Base-by-base conservation (phyloP, 2,113 vertebrate genomes). In the Neodontobutis hainanensis region DNA sequence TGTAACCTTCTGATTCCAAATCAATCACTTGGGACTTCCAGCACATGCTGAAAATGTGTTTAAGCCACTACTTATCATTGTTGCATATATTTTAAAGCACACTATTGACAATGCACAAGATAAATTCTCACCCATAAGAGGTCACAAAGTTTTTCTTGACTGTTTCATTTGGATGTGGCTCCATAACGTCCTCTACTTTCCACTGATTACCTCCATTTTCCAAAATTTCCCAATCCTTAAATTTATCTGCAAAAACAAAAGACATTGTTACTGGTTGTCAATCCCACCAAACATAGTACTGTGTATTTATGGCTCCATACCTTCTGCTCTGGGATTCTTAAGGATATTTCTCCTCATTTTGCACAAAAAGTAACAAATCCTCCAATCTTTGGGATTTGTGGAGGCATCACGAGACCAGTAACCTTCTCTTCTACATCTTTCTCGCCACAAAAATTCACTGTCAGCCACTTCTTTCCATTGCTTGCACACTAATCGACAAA, bases 381-480 rank as follows among this genome's bases (percentile, higher is more conserved):
- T 73, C 91, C 92, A 93, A 80, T 90, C 77, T 0, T 40, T 10
- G 0, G 88, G 82, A 0, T 10, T 32, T 65, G 42, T 86, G 32
- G 67, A 78, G 0, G 38, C 8, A 10, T 73, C 16, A 0, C 8
- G 0, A 0, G 73, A 73, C 9, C 10, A 45, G 14, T 84, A 69
- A 4, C 91, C 76, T 49, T 93, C 90, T 64, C 91, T 82, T 8
- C 85, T 71, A 14, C 91, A 93, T 61, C 89, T 73, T 68, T 80
- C 80, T 42, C 15, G 83, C 92, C 92, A 93, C 65, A 91, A 57
- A 15, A 86, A 85, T 11, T 88, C 70, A 2, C 83, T 87, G 84
- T 94, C 90, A 0, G 86, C 87, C 38, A 91, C 68, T 35, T 83
- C 77, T 67, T 82, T 87, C 91, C 92, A 93, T 6, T 85, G 77